phyloP scores from a whole-genome alignment of 2,113 vertebrate genomes.

The Rhadina sibilatrix region DNA sequence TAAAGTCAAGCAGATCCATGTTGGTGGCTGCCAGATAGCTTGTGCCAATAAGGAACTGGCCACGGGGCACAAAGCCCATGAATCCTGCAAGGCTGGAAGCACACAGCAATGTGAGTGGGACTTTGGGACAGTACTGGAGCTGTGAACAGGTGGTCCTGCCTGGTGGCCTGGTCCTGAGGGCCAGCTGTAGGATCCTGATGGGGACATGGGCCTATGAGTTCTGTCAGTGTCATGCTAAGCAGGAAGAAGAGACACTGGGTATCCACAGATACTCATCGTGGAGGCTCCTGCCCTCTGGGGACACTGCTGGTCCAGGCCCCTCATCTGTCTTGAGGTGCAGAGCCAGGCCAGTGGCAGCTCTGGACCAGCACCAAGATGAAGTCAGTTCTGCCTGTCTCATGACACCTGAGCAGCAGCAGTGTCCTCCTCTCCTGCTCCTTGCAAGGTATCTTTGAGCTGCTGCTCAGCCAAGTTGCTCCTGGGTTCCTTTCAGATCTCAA shows the following conservation, averaged over 20 bases:
- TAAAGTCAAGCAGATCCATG: slow-evolving; percentile 71
- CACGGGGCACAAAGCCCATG: slow-evolving; percentile 70
- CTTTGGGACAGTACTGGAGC: not conserved
- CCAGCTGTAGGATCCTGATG: not conserved
- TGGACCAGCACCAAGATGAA: not conserved
- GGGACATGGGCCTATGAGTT: not conserved
- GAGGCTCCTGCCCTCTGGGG: not conserved
- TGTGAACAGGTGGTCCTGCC: not conserved
- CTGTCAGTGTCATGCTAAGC: rapidly evolving
- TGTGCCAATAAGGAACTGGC: slow-evolving; percentile 69
- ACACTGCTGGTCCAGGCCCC: not conserved
- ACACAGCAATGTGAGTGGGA: not conserved
- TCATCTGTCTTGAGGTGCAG: rapidly evolving
- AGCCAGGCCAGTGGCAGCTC: not conserved
- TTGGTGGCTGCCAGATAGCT: slow-evolving; percentile 72
- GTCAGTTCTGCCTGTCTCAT: not conserved
- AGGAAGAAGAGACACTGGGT: not conserved
- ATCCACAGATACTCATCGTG: rapidly evolving
- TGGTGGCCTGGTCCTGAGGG: not conserved
- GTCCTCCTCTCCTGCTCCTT: not conserved
- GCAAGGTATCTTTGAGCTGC: not conserved
- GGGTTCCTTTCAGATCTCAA: slow-evolving; percentile 66
- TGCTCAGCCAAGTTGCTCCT: slow-evolving; percentile 48
- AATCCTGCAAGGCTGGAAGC: slow-evolving; percentile 71
- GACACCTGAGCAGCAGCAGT: not conserved